Evolutionary conservation across 92 coral and sea anemone genomes (phyloP).

Genomic region (Actinostola sp.): DNA sequence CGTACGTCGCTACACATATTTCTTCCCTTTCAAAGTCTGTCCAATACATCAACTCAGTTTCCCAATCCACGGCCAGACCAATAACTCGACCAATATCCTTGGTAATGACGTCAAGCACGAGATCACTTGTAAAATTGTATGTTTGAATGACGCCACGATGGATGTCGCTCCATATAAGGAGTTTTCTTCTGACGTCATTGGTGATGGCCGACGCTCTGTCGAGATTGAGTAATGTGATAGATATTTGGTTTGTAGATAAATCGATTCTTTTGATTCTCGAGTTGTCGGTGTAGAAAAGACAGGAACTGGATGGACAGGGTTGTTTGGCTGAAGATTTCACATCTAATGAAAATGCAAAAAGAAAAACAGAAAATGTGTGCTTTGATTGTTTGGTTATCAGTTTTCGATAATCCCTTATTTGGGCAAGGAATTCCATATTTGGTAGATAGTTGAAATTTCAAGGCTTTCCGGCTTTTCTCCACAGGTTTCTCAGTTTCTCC

Average conservation of each 20-base stretch:
- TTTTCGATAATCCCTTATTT: background rate
- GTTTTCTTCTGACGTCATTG: constrained; percentile 53
- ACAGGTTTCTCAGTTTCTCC: too few species aligned
- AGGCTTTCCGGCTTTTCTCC: too few species aligned
- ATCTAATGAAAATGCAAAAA: background rate
- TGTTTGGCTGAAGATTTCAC: background rate
- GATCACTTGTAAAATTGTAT: constrained; percentile 54
- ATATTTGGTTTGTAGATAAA: background rate
- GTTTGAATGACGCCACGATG: constrained; percentile 39
- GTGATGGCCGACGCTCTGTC: constrained; percentile 40
- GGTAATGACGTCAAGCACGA: constrained; percentile 26
- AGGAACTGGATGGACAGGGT: constrained; percentile 43
- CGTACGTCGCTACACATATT: constrained; percentile 52
- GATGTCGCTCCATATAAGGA: constrained; percentile 65
- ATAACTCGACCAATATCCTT: constrained; percentile 20
- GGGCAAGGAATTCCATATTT: too few species aligned
- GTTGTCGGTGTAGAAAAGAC: constrained; percentile 41
- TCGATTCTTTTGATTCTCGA: constrained; percentile 6
- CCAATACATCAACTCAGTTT: constrained; percentile 50
- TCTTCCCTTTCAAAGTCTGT: constrained; percentile 42
- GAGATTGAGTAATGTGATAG: background rate
- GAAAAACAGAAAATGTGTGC: too few species aligned
- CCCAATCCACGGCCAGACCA: constrained; percentile 72
- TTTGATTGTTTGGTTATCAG: too few species aligned
- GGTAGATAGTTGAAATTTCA: too few species aligned